phyloP scores from a whole-genome alignment of 1,140 invertebrate genomes.

The Heliconius eleuchia region DNA sequence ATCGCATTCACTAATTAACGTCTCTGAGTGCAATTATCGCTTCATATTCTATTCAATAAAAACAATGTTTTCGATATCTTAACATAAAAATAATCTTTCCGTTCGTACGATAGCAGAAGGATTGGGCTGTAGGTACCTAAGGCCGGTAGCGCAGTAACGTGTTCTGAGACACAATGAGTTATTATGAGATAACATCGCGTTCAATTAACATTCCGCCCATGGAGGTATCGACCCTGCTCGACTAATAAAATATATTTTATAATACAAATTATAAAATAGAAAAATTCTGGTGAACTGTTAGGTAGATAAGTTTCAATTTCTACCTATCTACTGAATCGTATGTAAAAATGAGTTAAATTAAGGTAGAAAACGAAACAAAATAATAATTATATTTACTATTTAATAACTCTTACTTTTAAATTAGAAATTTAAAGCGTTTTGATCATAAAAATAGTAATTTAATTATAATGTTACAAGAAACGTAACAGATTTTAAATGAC shows the following conservation, averaged over 20 bases:
- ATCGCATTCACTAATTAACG: background rate
- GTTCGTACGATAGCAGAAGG: background rate
- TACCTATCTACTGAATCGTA: too few relatives aligned
- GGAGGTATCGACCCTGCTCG: slow-evolving; percentile 18
- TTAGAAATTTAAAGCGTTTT: too few relatives aligned
- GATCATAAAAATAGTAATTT: too few relatives aligned
- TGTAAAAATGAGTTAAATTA: too few relatives aligned
- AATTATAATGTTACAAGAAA: too few relatives aligned
- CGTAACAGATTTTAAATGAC: too few relatives aligned
- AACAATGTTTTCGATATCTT: background rate
- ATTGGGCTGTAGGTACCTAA: slow-evolving; percentile 23
- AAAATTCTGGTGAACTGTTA: too few relatives aligned
- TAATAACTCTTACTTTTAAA: too few relatives aligned
- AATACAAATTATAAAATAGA: too few relatives aligned
- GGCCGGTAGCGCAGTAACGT: slow-evolving; percentile 49
- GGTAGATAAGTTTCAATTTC: too few relatives aligned
- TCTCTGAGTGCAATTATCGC: background rate
- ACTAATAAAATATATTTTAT: background rate
- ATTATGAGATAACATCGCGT: slow-evolving; percentile 67
- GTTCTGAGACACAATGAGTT: slow-evolving; percentile 61
- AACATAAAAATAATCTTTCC: background rate
- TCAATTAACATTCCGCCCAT: slow-evolving; percentile 65
- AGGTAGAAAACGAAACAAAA: too few relatives aligned
- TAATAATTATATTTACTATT: too few relatives aligned
- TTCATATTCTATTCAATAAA: background rate